Evolutionary conservation across 1,140 invertebrate species (phyloP).

Genomic region (Pantala flavescens): DNA sequence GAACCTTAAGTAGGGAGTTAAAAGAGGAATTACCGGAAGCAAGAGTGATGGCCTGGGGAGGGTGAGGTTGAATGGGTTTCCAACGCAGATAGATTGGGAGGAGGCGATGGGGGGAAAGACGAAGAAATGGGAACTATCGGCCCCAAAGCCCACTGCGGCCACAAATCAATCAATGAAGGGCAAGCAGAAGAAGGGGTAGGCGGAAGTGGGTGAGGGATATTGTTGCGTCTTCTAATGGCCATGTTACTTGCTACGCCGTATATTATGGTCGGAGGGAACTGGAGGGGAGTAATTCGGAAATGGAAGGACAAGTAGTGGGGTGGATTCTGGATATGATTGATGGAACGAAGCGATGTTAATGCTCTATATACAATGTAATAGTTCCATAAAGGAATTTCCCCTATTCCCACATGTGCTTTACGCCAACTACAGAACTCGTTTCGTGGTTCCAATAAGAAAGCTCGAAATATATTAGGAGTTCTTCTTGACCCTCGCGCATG

Average conservation of each 20-base stretch:
- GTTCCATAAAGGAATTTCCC: too few relatives aligned
- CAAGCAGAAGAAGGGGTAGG: not conserved
- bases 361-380: too few relatives aligned
- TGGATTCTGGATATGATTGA: not conserved
- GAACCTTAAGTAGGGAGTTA: not conserved
- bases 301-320: not conserved
- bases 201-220: not conserved
- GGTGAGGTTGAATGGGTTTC: not conserved
- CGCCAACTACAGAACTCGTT: too few relatives aligned
- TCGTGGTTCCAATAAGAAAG: too few relatives aligned
- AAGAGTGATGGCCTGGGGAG: not conserved
- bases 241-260: not conserved
- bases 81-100: not conserved
- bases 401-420: too few relatives aligned
- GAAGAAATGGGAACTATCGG: not conserved
- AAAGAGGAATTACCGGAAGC: not conserved
- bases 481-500: too few relatives aligned
- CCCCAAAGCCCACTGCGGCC: not conserved
- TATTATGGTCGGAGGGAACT: not conserved
- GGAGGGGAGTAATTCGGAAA: not conserved
- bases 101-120: not conserved
- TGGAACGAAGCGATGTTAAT: not conserved
- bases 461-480: too few relatives aligned
- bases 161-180: constrained; percentile 1
- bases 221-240: not conserved